Percentiles rank a stretch among this genome's conserved stretches.
Conservation (phyloP, 2,888 invertebrate genomes). For the Ophraella communa region DNA sequence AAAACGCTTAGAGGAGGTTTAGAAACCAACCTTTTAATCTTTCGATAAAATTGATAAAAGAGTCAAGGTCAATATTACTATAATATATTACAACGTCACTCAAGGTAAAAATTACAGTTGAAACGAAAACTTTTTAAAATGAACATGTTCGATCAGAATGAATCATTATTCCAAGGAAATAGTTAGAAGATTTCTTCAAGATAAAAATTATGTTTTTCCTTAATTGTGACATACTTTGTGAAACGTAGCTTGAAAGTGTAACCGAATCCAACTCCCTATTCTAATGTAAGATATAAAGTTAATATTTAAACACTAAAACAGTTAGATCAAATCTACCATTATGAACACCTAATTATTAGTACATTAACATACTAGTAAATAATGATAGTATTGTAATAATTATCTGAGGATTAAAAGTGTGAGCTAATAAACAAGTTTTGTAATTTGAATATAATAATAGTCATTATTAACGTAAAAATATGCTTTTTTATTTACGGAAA, state of each 20-base stretch:
- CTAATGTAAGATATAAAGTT: too few relatives aligned
- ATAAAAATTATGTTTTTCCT: background rate
- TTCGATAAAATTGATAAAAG: background rate
- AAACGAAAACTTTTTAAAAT: background rate
- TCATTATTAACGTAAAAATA: too few relatives aligned
- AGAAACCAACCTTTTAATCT: background rate
- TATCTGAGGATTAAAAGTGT: too few relatives aligned
- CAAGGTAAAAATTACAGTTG: background rate
- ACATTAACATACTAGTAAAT: too few relatives aligned
- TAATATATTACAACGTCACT: background rate
- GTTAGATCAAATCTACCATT: too few relatives aligned
- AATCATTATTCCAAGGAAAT: background rate
- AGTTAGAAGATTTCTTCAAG: background rate
- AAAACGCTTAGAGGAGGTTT: background rate
- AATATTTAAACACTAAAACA: too few relatives aligned
- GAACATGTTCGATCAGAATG: background rate
- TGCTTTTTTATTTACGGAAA: too few relatives aligned
- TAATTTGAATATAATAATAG: too few relatives aligned
- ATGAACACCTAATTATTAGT: too few relatives aligned
- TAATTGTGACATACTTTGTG: background rate
- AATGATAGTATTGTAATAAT: too few relatives aligned
- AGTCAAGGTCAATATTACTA: background rate
- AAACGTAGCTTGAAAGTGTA: background rate
- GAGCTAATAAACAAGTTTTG: too few relatives aligned
- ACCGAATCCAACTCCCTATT: too few relatives aligned